A percentile compares a stretch with the other conserved stretches of the same genome.
phyloP scores from a whole-genome alignment of 2,113 vertebrate genomes.

The Motacilla tschutschensis region DNA sequence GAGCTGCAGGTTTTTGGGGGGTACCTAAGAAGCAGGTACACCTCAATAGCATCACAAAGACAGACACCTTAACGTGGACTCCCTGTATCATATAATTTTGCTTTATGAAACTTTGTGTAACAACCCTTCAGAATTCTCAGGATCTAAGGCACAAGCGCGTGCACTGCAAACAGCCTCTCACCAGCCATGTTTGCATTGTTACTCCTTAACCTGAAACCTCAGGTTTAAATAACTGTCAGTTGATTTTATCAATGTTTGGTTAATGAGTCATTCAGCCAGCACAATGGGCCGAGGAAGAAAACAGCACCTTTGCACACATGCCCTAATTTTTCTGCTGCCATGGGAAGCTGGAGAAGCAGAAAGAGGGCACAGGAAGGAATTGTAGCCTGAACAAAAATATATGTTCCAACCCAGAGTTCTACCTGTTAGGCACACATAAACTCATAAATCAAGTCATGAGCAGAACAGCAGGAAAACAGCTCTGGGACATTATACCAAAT shows the following conservation, averaged over 20 bases:
- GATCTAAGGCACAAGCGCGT: accelerated
- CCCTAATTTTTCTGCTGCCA: constrained; percentile 1
- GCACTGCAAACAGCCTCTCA: neutral
- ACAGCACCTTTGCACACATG: neutral
- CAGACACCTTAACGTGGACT: neutral
- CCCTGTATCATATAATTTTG: neutral
- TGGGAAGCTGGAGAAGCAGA: neutral
- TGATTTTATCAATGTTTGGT: constrained; percentile 41
- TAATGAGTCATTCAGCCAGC: constrained; percentile 34
- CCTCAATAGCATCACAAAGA: neutral
- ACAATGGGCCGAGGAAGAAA: neutral
- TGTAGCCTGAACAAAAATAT: neutral
- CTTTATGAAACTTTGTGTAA: neutral
- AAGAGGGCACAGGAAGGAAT: neutral
- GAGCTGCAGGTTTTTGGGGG: neutral
- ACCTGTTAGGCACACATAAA: neutral
- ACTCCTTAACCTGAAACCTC: constrained; percentile 30
- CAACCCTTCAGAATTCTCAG: neutral
- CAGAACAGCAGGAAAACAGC: neutral
- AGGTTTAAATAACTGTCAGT: constrained; percentile 47
- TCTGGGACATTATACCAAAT: neutral
- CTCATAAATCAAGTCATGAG: neutral
- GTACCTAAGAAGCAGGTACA: neutral
- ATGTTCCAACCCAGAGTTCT: neutral
- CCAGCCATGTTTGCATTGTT: neutral